Conservation (phyloP, 1,140 invertebrate species). For the Sitodiplosis mosellana region DNA sequence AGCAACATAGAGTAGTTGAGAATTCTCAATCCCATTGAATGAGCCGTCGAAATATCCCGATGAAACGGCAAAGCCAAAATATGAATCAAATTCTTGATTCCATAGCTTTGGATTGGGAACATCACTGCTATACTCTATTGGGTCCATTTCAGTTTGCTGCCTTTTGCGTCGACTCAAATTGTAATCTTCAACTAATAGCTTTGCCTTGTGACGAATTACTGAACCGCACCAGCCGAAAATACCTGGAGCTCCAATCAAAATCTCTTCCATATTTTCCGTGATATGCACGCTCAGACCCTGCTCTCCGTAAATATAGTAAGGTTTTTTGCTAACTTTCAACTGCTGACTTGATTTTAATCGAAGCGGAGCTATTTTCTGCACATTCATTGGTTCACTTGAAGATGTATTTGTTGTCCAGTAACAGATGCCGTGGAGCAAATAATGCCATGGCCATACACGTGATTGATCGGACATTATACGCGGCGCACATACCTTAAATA, state of each 20-base stretch:
- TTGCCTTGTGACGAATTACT: constrained; percentile 15
- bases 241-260: constrained; percentile 39
- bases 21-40: constrained; percentile 12
- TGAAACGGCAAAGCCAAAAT: constrained; percentile 20
- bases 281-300: constrained; percentile 32
- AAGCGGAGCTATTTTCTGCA: constrained; percentile 17
- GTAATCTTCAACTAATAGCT: constrained; percentile 10
- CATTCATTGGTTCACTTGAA: constrained; percentile 9
- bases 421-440: constrained; percentile 28
- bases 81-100: constrained; percentile 16
- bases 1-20: constrained; percentile 17
- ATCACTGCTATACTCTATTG: constrained; percentile 5
- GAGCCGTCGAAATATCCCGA: constrained; percentile 14
- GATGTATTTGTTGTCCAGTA: constrained; percentile 22
- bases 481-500: constrained; percentile 16
- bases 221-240: constrained; percentile 33
- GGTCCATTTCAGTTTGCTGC: background rate
- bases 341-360: constrained; percentile 7
- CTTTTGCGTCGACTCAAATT: constrained; percentile 11
- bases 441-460: constrained; percentile 4
- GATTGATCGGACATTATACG: constrained; percentile 13
- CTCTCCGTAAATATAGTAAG: constrained; percentile 32
- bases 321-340: constrained; percentile 8
- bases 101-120: constrained; percentile 12
- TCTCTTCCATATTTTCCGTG: constrained; percentile 23